Evolutionary conservation across 2,113 vertebrate species (phyloP).

Genomic region (Nannospalax galili): DNA sequence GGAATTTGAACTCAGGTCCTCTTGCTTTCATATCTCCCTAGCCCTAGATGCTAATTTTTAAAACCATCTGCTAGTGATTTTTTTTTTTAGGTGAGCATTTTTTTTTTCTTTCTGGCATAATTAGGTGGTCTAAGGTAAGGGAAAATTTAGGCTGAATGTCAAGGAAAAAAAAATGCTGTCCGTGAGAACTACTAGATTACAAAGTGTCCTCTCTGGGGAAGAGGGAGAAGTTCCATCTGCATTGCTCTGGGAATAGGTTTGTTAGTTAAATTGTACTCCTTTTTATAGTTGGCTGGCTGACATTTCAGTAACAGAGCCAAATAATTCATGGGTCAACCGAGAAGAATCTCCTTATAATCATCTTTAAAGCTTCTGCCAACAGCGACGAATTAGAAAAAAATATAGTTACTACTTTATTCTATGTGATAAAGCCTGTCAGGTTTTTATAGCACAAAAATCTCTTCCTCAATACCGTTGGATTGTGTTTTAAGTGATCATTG

Average conservation of each 20-base stretch:
- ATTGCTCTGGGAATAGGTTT: constrained; percentile 65
- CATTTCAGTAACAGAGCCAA: constrained; percentile 75
- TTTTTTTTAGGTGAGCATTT: neutral
- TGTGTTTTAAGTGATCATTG: constrained; percentile 51
- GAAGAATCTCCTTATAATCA: constrained; percentile 67
- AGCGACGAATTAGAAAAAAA: constrained; percentile 57
- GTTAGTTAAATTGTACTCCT: constrained; percentile 72
- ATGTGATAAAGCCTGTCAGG: constrained; percentile 53
- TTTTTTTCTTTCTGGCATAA: constrained; percentile 5
- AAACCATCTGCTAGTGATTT: neutral
- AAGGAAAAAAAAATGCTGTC: constrained; percentile 55
- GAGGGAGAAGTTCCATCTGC: constrained; percentile 22
- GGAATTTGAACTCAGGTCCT: neutral
- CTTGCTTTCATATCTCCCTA: neutral
- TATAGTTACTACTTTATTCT: constrained; percentile 59
- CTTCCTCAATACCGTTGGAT: constrained; percentile 52
- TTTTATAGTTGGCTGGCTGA: constrained; percentile 74
- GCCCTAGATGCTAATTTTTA: neutral
- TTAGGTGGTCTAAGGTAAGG: constrained; percentile 60
- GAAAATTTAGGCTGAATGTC: constrained; percentile 67
- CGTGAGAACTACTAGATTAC: constrained; percentile 59
- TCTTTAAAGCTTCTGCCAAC: constrained; percentile 57
- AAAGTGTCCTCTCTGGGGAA: constrained; percentile 62
- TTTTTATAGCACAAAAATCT: constrained; percentile 60
- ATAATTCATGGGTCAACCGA: constrained; percentile 73